A percentile compares a stretch with the other conserved stretches of the same genome.
Conservation (phyloP, 2,113 vertebrate species). For the Clarias gariepinus region DNA sequence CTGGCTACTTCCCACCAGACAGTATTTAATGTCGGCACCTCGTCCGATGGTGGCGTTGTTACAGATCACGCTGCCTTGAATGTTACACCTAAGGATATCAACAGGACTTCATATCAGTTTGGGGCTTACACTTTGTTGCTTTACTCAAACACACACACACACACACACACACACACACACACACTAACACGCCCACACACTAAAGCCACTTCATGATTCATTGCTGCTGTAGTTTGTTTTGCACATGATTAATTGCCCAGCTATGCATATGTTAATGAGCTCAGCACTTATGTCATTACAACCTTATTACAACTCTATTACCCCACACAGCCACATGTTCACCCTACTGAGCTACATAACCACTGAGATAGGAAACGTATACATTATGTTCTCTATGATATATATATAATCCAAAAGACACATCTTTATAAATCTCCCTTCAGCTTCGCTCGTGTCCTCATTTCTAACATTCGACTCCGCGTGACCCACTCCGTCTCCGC, state of each 20-base stretch:
- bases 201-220: neutral
- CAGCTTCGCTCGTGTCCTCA: neutral
- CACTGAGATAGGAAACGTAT: neutral
- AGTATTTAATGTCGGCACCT: constrained; percentile 91
- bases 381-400: neutral
- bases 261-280: constrained; percentile 6
- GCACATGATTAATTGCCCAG: neutral
- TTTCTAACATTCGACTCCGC: too few relatives aligned
- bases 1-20: constrained; percentile 88
- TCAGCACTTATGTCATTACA: neutral
- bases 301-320: neutral
- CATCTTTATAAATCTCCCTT: neutral
- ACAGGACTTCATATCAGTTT: neutral
- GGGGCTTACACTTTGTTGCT: neutral
- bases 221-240: neutral
- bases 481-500: neutral
- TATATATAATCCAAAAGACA: neutral
- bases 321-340: neutral
- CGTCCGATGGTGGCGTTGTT: constrained; percentile 86
- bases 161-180: neutral
- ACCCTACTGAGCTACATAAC: neutral
- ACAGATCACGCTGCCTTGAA: constrained; percentile 92
- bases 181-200: too few relatives aligned
- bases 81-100: constrained; percentile 80
- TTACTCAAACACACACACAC: neutral